Percentiles rank a stretch among this genome's conserved stretches.
Conservation (phyloP, 2,888 invertebrate genomes). For the Saturnia pavonia region DNA sequence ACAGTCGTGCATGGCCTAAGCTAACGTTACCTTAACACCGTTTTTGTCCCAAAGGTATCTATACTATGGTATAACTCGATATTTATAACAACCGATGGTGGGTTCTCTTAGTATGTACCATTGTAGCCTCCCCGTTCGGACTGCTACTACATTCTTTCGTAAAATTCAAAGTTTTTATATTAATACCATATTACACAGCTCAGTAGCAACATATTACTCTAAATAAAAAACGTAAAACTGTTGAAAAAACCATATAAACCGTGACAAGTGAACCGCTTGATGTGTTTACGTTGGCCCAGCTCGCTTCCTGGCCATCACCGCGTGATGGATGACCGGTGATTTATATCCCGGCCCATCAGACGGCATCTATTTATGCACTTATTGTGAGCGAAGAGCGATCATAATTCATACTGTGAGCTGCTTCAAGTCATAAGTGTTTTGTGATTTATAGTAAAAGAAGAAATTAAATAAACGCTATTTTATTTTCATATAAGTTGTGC, state of each 20-base stretch:
- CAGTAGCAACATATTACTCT: background rate
- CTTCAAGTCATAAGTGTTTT: conserved; percentile 32
- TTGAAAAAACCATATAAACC: background rate
- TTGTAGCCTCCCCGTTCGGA: too few species aligned
- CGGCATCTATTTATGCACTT: conserved; percentile 76
- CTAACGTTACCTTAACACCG: too few species aligned
- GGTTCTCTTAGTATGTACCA: too few species aligned
- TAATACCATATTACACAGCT: background rate
- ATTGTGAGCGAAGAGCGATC: conserved; percentile 75
- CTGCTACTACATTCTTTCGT: too few species aligned
- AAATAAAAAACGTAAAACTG: background rate
- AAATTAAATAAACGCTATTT: too few species aligned
- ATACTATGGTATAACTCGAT: too few species aligned
- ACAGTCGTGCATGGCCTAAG: too few species aligned
- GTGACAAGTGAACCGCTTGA: conserved; percentile 26
- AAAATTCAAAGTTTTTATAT: background rate
- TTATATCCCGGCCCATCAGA: conserved; percentile 51
- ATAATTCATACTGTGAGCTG: conserved; percentile 67
- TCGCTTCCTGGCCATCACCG: conserved; percentile 25
- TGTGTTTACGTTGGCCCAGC: conserved; percentile 32
- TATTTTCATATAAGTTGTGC: too few species aligned
- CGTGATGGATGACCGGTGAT: conserved; percentile 63
- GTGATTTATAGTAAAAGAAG: too few species aligned
- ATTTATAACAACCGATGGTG: too few species aligned
- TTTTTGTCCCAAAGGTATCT: too few species aligned